A percentile compares a stretch with the other conserved stretches of the same genome.
These are phyloP conservation scores for Sylvilagus floridanus DNA, from an alignment of 2,797 vertebrate genomes.

Conservation along the genomic window DNA sequence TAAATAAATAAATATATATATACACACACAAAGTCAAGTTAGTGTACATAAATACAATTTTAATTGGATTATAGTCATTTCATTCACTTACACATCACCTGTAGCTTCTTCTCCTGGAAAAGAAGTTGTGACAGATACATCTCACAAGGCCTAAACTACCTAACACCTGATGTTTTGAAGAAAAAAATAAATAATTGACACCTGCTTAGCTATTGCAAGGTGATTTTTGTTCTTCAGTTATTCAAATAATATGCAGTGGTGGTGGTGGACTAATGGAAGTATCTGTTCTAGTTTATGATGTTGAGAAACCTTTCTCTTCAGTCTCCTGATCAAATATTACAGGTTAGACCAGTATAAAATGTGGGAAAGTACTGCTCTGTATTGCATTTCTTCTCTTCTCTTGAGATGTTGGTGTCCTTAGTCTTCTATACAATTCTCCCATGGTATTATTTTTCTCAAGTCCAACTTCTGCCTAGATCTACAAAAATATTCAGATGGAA, in stretches of 20 bases:
- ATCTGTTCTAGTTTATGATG: neutral
- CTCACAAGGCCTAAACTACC: neutral
- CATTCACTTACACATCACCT: neutral
- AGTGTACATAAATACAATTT: neutral
- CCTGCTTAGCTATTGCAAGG: neutral
- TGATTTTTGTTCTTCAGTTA: neutral
- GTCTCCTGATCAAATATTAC: neutral
- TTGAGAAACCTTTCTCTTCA: accelerated
- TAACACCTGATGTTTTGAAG: neutral
- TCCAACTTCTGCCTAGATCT: neutral
- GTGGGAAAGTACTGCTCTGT: neutral
- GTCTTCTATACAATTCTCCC: neutral
- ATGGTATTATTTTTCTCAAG: neutral
- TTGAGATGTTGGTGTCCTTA: neutral
- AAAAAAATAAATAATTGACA: neutral
- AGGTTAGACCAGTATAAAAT: neutral
- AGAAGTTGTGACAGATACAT: neutral
- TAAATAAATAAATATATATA: too few relatives aligned
- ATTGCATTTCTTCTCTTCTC: neutral
- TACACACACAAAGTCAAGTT: neutral
- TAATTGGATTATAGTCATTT: neutral
- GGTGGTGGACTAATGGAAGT: neutral
- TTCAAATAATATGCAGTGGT: neutral
- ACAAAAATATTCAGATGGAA: neutral
- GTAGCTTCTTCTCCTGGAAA: neutral